Base-by-base conservation (phyloP, 2,113 vertebrate species). In the Corythornis cristatus region DNA sequence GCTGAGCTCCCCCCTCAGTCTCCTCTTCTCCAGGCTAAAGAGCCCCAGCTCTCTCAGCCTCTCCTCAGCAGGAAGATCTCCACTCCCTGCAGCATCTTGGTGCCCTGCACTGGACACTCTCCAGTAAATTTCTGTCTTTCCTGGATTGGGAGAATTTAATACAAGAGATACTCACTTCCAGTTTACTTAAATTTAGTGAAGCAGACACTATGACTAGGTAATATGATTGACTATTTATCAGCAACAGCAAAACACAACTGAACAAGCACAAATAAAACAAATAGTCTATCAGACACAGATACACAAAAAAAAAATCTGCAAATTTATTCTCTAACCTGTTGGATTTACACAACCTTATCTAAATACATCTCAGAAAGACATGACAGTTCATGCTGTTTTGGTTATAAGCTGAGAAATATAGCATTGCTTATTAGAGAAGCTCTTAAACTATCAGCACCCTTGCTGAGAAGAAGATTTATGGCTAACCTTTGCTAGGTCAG, bases 401-500 rank as follows among this genome's bases (percentile, higher is more conserved):
- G 17, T 83, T 85, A 78, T 74, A 75, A 90, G 74, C 42, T 81
- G 53, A 87, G 83, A 91, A 93, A 87, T 60, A 81, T 2, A 87
- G 25, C 31, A 56, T 33, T 89, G 75, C 50, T 94, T 97, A 94
- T 97, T 95, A 89, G 31, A 50, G 68, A 91, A 72, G 20, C 79
- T 88, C 74, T 94, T 87, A 92, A 94, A 94, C 58, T 79, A 94
- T 90, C 88, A 93, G 68, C 54, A 95, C 42, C 61, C 95, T 94
- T 85, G 89, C 95, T 95, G 93, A 88, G 94, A 95, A 94, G 86
- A 91, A 96, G 95, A 97, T 96, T 96, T 96, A 95, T 95, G 65
- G 58, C 61, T 96, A 90, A 94, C 94, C 93, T 96, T 96, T 96
- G 31, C 65, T 86, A 95, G 87, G 94, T 96, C 93, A 83, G 88